Conservation (phyloP, 2,888 invertebrate species). For the Bombylius major region DNA sequence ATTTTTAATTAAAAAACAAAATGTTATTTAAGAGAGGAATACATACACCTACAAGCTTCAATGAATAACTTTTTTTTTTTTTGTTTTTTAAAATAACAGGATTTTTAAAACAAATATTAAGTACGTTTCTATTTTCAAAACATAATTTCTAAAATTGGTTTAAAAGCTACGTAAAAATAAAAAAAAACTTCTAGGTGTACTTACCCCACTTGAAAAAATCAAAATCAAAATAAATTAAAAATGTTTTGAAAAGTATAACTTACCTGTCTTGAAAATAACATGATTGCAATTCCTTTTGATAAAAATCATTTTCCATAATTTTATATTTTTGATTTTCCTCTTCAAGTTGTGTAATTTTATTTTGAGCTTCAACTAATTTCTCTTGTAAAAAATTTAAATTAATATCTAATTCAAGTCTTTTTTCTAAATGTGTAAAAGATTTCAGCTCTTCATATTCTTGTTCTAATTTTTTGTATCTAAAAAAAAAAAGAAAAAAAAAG, state of each 20-base stretch:
- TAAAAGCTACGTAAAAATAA: too few species aligned
- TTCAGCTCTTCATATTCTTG: conserved; percentile 42
- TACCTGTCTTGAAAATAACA: conserved; percentile 8
- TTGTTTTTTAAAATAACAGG: too few species aligned
- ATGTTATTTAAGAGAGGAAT: too few species aligned
- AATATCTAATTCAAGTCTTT: conserved; percentile 32
- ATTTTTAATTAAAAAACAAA: neutral
- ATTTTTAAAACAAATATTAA: too few species aligned
- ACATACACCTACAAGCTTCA: too few species aligned
- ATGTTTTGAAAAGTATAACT: too few species aligned
- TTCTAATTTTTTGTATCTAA: conserved; percentile 40
- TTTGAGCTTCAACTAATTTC: conserved; percentile 14
- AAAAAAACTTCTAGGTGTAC: too few species aligned
- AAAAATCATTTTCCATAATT: conserved; percentile 11
- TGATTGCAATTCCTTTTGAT: conserved; percentile 2
- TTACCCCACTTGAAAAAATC: too few species aligned
- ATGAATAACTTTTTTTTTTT: too few species aligned
- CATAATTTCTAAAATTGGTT: too few species aligned
- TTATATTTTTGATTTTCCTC: conserved; percentile 8
- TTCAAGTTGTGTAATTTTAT: conserved; percentile 12
- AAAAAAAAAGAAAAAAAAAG: conserved; percentile 9
- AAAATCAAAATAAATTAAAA: too few species aligned
- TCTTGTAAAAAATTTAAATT: conserved; percentile 18
- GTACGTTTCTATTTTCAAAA: too few species aligned
- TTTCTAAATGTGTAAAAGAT: conserved; percentile 48